These are phyloP conservation scores for Pristionchus japonicus DNA, from an alignment of 2,888 invertebrate species.

Conservation along the genomic window DNA sequence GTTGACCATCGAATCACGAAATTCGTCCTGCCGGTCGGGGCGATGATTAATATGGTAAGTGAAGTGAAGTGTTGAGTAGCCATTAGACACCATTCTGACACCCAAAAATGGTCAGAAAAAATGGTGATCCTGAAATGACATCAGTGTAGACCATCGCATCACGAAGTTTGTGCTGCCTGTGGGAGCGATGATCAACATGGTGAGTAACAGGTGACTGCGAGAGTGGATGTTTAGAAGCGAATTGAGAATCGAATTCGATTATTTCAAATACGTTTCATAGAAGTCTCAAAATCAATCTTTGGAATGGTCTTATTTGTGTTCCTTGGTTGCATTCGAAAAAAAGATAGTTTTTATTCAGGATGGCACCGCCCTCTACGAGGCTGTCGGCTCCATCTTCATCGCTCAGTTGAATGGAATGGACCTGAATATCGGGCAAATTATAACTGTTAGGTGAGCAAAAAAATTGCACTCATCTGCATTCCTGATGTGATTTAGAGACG, in stretches of 20 bases:
- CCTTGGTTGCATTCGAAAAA: background rate
- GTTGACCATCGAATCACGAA: conserved; percentile 82
- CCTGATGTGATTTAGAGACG: no score
- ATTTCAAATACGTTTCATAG: background rate
- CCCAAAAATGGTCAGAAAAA: background rate
- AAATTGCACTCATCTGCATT: no score
- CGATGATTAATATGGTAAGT: conserved; percentile 85
- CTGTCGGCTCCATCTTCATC: conserved; percentile 89
- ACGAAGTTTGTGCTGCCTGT: conserved; percentile 80
- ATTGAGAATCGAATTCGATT: no score
- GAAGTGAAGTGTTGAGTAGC: no score
- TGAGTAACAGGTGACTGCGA: no score
- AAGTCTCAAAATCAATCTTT: no score
- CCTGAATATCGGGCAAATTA: conserved; percentile 86
- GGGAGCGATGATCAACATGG: conserved; percentile 84
- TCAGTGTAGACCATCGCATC: conserved; percentile 81
- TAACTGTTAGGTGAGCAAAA: conserved; percentile 89
- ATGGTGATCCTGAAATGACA: conserved; percentile 78
- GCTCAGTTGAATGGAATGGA: conserved; percentile 89
- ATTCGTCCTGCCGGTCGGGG: conserved; percentile 79
- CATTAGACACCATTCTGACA: no score
- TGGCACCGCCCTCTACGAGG: conserved; percentile 82
- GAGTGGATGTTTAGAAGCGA: no score
- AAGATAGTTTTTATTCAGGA: conserved; percentile 75
- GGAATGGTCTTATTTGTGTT: no score